phyloP scores from a whole-genome alignment of 1,140 invertebrate species.

The Onthophagus taurus region DNA sequence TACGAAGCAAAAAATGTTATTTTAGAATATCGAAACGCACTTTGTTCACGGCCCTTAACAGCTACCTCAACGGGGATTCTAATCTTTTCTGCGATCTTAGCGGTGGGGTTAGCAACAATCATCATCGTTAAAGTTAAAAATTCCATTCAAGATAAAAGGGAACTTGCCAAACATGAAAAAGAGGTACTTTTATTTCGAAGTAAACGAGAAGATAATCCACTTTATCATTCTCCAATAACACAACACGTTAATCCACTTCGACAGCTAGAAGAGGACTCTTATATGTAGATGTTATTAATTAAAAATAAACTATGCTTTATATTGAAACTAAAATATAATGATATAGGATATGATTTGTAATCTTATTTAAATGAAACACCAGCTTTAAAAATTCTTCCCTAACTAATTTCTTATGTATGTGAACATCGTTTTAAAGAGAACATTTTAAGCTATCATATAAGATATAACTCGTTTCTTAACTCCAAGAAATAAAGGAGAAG shows the following conservation, averaged over 20 bases:
- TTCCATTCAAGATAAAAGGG: slow-evolving; percentile 4
- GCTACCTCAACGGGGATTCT: neutral
- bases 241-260: neutral
- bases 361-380: no score
- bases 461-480: no score
- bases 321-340: no score
- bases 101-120: neutral
- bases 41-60: slow-evolving; percentile 2
- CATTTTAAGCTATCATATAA: no score
- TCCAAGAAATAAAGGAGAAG: no score
- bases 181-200: neutral
- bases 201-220: slow-evolving; percentile 4
- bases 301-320: no score
- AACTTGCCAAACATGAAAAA: slow-evolving; percentile 3
- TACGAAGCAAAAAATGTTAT: neutral
- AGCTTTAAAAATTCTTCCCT: no score
- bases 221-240: slow-evolving; percentile 13
- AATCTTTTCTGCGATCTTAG: slow-evolving; percentile 4
- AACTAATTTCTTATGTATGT: no score
- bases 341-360: no score
- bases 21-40: neutral
- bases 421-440: no score
- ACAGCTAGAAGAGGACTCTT: no score
- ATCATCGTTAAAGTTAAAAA: slow-evolving; percentile 5
- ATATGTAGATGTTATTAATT: no score